These are phyloP conservation scores for Lateolabrax maculatus DNA, from an alignment of 2,797 vertebrate genomes.

Conservation along the genomic window DNA sequence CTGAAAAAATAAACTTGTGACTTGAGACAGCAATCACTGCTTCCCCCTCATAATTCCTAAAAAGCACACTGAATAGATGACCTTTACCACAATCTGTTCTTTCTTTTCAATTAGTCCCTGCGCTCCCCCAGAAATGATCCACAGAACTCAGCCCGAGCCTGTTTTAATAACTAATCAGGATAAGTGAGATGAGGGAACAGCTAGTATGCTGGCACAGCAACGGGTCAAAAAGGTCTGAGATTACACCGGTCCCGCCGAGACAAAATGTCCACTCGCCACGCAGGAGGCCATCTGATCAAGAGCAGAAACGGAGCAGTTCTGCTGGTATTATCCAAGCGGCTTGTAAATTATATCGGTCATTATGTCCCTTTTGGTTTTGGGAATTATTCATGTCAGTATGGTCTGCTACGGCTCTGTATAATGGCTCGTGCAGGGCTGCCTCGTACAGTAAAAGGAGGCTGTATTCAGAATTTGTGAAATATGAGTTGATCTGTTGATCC, in stretches of 20 bases:
- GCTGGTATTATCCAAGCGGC: conserved; percentile 9
- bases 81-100: conserved; percentile 43
- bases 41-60: conserved; percentile 12
- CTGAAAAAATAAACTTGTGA: conserved; percentile 7
- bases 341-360: conserved; percentile 35
- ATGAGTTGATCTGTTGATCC: conserved; percentile 61
- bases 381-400: not conserved
- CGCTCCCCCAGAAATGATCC: conserved; percentile 44
- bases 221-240: conserved; percentile 30
- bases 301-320: not conserved
- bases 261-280: not conserved
- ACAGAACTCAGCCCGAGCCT: conserved; percentile 6
- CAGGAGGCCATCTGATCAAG: not conserved
- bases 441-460: not conserved
- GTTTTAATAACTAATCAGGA: conserved; percentile 58
- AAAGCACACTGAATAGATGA: conserved; percentile 36
- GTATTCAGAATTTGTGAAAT: conserved; percentile 34
- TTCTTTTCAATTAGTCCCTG: conserved; percentile 49
- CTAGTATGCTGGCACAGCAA: not conserved
- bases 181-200: conserved; percentile 41
- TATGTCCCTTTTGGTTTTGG: conserved; percentile 7
- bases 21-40: not conserved
- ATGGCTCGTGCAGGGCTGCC: not conserved
- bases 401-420: not conserved
- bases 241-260: conserved; percentile 1